These are phyloP conservation scores for Celastrina argiolus DNA, from an alignment of 2,888 invertebrate species.

Conservation along the genomic window DNA sequence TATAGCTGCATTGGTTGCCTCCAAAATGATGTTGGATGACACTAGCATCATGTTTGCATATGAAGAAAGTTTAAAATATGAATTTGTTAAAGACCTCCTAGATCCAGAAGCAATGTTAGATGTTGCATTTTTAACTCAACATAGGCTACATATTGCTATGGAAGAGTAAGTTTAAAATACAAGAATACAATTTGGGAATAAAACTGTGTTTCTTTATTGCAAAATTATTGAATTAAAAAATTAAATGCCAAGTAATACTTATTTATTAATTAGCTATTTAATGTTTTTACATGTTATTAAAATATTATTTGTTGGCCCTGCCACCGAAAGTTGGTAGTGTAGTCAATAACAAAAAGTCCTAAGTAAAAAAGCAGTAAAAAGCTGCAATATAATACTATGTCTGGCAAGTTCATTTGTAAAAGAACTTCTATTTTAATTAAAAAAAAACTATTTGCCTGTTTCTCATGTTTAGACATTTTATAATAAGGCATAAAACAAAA, in stretches of 20 bases:
- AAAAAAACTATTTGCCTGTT: too few species aligned
- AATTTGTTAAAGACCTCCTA: constrained; percentile 84
- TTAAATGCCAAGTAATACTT: background rate
- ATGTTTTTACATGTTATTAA: background rate
- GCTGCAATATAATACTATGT: background rate
- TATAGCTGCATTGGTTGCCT: constrained; percentile 89
- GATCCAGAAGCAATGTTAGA: constrained; percentile 91
- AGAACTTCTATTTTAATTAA: too few species aligned
- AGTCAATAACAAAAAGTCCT: background rate
- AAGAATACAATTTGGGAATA: background rate
- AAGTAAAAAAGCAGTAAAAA: background rate
- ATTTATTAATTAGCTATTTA: background rate
- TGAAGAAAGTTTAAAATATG: constrained; percentile 91
- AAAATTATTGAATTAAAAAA: background rate
- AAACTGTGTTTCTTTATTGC: background rate
- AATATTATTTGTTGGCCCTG: background rate
- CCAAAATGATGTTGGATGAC: constrained; percentile 94
- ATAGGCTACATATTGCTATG: constrained; percentile 77
- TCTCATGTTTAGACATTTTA: background rate
- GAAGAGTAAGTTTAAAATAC: constrained; percentile 46
- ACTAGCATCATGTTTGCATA: constrained; percentile 94
- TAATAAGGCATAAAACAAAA: background rate
- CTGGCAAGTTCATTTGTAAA: too few species aligned
- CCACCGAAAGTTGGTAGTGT: background rate
- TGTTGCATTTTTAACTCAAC: constrained; percentile 87